Evolutionary conservation across 2,797 vertebrate genomes (phyloP).

Genomic region (Salarias fasciatus): DNA sequence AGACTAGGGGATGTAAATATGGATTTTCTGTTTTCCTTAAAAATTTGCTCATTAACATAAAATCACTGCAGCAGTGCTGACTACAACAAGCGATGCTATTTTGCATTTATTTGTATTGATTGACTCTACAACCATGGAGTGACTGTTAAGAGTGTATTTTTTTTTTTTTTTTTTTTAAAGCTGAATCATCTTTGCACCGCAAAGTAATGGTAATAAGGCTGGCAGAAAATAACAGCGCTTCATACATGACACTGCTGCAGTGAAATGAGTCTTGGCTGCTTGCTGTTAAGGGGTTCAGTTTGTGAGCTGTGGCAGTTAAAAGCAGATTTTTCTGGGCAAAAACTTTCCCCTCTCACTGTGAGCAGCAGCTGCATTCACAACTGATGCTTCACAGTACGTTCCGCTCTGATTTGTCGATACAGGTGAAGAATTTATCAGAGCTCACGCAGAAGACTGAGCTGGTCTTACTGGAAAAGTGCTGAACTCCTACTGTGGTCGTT

Average conservation of each 20-base stretch:
- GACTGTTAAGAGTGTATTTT: background rate
- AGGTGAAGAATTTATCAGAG: conserved; percentile 15
- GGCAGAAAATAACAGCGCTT: background rate
- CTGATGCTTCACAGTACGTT: background rate
- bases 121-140: background rate
- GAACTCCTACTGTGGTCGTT: conserved; percentile 18
- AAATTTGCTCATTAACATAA: conserved; percentile 27
- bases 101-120: conserved; percentile 6
- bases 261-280: conserved; percentile 46
- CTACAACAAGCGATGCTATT: background rate
- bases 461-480: conserved; percentile 33
- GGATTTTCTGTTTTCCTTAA: conserved; percentile 24
- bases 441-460: conserved; percentile 14
- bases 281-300: conserved; percentile 12
- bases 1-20: conserved; percentile 46
- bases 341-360: conserved; percentile 10
- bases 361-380: conserved; percentile 7
- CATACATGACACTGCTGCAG: conserved; percentile 36
- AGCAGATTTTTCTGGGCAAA: conserved; percentile 15
- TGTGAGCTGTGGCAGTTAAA: background rate
- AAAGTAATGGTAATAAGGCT: background rate
- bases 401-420: conserved; percentile 12
- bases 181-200: background rate
- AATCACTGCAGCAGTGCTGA: conserved; percentile 58
- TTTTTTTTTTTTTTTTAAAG: background rate